Evolutionary conservation across 2,888 invertebrate genomes (phyloP).

Genomic region (Caenorhabditis sp.): DNA sequence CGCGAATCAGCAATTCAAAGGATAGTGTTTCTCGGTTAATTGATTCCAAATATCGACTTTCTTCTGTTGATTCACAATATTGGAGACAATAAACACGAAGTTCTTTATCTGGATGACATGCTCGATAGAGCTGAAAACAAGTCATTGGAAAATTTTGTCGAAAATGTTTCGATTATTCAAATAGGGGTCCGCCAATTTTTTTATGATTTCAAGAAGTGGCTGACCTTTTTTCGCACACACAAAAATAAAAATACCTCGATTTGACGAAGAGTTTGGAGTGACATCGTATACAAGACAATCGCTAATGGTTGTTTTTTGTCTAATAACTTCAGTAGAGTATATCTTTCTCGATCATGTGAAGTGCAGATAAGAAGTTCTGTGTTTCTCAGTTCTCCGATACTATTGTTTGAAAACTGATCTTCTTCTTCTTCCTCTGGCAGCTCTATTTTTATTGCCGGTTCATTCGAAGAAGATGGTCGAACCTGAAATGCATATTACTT

Average conservation of each 20-base stretch:
- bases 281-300: constrained; percentile 88
- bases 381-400: constrained; percentile 9
- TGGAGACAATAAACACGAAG: constrained; percentile 85
- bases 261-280: constrained; percentile 86
- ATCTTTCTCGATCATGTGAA: constrained; percentile 70
- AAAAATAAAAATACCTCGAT: constrained; percentile 78
- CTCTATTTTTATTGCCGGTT: too few species aligned
- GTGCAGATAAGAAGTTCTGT: constrained; percentile 36
- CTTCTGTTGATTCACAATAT: constrained; percentile 91
- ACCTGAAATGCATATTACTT: not conserved
- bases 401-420: not conserved
- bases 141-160: not conserved
- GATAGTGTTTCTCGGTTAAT: constrained; percentile 84
- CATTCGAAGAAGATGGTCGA: not conserved
- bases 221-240: not conserved
- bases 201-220: too few species aligned
- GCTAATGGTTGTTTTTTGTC: constrained; percentile 78
- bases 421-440: not conserved
- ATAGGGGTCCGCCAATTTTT: too few species aligned
- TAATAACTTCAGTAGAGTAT: constrained; percentile 74
- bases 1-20: not conserved
- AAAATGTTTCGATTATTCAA: not conserved
- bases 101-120: constrained; percentile 67
- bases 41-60: constrained; percentile 78
- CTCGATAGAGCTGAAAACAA: constrained; percentile 78